Evolutionary conservation across 2,797 vertebrate genomes (phyloP), one percentile per base, ranked within the genome.

Genomic region (Sylvilagus floridanus): DNA sequence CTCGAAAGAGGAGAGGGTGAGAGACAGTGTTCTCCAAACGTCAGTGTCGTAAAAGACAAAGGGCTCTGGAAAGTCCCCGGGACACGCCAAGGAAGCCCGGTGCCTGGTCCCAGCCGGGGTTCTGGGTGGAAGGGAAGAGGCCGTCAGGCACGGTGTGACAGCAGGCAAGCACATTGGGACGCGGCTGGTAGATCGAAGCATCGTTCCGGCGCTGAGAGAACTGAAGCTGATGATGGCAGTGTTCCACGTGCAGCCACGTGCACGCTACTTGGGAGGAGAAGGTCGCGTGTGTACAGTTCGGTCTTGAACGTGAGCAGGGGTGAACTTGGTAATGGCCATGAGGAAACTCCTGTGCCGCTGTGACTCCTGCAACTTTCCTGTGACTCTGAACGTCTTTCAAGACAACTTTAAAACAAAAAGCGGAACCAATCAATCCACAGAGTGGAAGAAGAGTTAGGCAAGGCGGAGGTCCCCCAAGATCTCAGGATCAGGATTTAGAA

Each of bases 1-100:
- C 84, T 84, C 73, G 28, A 96, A 90, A 91, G 68, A 68, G 88
- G 82, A 93, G 28, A 77, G 35, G 87, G 60, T 90, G 90, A 84
- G 73, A 81, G 52, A 60, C 24, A 21, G 17, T 76, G 72, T 17
- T 66, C 72, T 94, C 84, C 91, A 91, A 91, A 96, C 89, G 93
- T 95, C 96, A 95, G 37, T 93, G 96, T 97, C 93, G 84, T 78
- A 90, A 76, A 87, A 84, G 95, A 96, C 86, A 93, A 88, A 76
- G 91, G 62, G 75, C 72, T 95, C 76, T 26, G 84, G 90, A 62
- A 81, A 52, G 77, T 71, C 52, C 95, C 86, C 84, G 66, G 79
- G 66, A 82, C 37, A 1, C 63, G 93, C 93, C 84, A 82, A n/a
- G 54, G 2, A 42, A 84, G 75, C 68, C 89, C 63, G 89, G 84